Conservation (phyloP, 2,113 vertebrate genomes). For the Nibea albiflora region DNA sequence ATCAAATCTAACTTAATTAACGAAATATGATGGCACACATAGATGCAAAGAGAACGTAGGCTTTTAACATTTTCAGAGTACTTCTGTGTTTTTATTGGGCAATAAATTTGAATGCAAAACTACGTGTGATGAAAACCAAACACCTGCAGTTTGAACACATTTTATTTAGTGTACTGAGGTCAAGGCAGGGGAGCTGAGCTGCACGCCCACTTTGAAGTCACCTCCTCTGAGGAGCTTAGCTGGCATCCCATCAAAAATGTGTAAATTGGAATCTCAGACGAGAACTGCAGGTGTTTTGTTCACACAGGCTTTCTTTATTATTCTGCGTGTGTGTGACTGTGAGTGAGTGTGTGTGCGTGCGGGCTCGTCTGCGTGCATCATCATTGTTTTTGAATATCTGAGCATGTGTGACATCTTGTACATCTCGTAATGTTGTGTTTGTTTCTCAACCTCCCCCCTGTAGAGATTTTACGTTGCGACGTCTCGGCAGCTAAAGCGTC, state of each 20-base stretch:
- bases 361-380: constrained; percentile 30
- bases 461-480: constrained; percentile 98
- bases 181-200: background rate
- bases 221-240: constrained; percentile 2
- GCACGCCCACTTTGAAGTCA: constrained; percentile 6
- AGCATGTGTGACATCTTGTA: background rate
- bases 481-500: constrained; percentile 94
- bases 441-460: constrained; percentile 39
- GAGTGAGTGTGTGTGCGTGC: background rate
- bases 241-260: constrained; percentile 12
- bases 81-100: background rate
- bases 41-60: background rate
- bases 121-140: constrained; percentile 51
- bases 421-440: constrained; percentile 58
- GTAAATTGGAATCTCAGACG: constrained; percentile 17
- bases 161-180: background rate
- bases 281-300: constrained; percentile 71
- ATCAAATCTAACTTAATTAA: background rate
- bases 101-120: constrained; percentile 5
- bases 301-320: constrained; percentile 42
- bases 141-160: constrained; percentile 51
- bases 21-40: constrained; percentile 7
- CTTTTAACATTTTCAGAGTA: constrained; percentile 10
- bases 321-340: constrained; percentile 14
- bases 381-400: constrained; percentile 37